phyloP scores from a whole-genome alignment of 2,888 invertebrate genomes.

The Boloria selene region DNA sequence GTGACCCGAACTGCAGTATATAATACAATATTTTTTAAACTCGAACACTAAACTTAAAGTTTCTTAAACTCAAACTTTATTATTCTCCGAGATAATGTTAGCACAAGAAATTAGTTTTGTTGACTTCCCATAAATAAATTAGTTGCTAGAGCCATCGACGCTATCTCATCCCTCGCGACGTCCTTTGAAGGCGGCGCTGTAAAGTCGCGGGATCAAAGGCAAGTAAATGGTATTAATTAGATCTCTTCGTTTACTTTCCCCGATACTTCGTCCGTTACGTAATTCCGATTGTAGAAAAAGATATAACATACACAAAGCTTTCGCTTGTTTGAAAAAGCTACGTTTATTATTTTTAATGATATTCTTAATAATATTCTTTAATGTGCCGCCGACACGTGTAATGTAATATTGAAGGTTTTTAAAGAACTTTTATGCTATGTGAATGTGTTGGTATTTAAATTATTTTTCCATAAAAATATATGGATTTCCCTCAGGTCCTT shows the following conservation, averaged over 20 bases:
- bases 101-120: too few species aligned
- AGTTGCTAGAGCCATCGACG: slow-evolving; percentile 9
- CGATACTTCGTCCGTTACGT: slow-evolving; percentile 27
- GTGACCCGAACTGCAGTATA: too few species aligned
- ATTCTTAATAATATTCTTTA: slow-evolving; percentile 1
- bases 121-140: neutral
- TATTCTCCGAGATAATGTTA: too few species aligned
- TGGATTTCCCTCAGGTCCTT: too few species aligned
- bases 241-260: slow-evolving; percentile 37
- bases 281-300: slow-evolving; percentile 24
- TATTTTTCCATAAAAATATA: too few species aligned
- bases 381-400: neutral
- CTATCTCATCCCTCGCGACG: slow-evolving; percentile 20
- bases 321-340: neutral
- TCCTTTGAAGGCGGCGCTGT: slow-evolving; percentile 21
- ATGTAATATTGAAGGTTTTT: slow-evolving; percentile 15
- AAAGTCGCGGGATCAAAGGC: slow-evolving; percentile 49
- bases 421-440: slow-evolving; percentile 2
- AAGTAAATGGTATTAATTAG: slow-evolving; percentile 57
- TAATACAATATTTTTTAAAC: too few species aligned
- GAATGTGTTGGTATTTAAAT: too few species aligned
- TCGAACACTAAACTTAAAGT: too few species aligned
- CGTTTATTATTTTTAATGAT: slow-evolving; percentile 8
- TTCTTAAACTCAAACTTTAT: too few species aligned
- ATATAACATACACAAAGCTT: slow-evolving; percentile 2